A percentile compares a stretch with the other conserved stretches of the same genome.
phyloP scores from a whole-genome alignment of 30 jellyfish, hydroid and myxozoan genomes.

The Turritopsis dohrnii region DNA sequence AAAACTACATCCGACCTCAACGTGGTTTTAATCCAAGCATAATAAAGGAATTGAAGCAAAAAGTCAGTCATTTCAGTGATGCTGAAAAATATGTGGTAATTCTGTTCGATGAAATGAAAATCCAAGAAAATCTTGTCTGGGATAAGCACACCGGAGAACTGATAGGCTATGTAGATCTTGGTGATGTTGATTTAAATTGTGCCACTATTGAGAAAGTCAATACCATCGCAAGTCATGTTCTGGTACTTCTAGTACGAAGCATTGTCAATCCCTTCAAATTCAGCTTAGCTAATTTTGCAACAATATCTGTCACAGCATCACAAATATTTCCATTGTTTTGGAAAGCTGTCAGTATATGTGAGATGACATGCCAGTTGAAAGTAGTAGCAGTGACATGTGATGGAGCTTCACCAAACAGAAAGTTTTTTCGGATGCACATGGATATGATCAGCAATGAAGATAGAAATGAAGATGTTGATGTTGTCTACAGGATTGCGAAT shows the following conservation, averaged over 20 bases:
- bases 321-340: neutral
- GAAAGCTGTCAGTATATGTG: conserved; percentile 29
- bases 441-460: conserved; percentile 28
- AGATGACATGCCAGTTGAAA: conserved; percentile 30
- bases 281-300: neutral
- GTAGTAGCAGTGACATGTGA: conserved; percentile 63
- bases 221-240: conserved; percentile 7
- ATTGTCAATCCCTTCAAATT: neutral
- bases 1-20: conserved; percentile 14
- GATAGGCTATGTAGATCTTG: conserved; percentile 9
- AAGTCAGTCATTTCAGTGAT: neutral
- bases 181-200: neutral
- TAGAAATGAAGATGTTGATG: conserved; percentile 30
- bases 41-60: neutral
- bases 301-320: neutral
- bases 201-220: neutral
- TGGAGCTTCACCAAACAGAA: conserved; percentile 61
- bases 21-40: conserved; percentile 1
- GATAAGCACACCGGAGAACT: conserved; percentile 15
- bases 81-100: too few relatives aligned
- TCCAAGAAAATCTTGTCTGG: conserved; percentile 12
- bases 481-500: conserved; percentile 24
- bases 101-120: neutral
- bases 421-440: conserved; percentile 26
- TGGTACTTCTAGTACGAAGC: too few relatives aligned